phyloP scores from a whole-genome alignment of 2,113 vertebrate species.

The Cynopterus brachyotis region DNA sequence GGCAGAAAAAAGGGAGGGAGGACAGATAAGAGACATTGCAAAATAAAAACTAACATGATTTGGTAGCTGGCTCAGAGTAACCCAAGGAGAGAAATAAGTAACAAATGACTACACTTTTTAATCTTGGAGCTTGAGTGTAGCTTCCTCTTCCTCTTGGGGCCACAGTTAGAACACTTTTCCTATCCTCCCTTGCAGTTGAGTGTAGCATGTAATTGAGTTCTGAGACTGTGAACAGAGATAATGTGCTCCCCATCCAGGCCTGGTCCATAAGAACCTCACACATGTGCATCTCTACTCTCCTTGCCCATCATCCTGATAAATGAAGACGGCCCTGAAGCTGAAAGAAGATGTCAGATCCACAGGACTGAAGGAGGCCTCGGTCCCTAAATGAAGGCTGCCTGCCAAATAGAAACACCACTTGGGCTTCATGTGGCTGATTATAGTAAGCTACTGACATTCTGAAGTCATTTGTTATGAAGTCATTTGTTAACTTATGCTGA shows the following conservation, averaged over 20 bases:
- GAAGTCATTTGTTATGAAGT: background rate
- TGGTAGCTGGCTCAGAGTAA: background rate
- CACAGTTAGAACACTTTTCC: background rate
- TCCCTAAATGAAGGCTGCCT: background rate
- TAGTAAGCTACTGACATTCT: background rate
- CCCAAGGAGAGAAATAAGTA: background rate
- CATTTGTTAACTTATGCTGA: background rate
- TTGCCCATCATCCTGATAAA: background rate
- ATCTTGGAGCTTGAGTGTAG: background rate
- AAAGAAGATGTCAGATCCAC: background rate
- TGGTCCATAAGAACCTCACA: background rate
- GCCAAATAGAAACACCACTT: background rate
- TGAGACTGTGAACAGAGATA: background rate
- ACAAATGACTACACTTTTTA: background rate
- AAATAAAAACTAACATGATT: background rate
- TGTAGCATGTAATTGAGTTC: background rate
- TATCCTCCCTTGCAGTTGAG: background rate
- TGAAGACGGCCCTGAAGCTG: background rate
- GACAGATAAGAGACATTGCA: background rate
- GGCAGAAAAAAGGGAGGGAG: background rate
- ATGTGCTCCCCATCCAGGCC: background rate
- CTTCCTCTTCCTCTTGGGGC: background rate
- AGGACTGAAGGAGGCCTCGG: background rate
- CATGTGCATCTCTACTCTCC: background rate
- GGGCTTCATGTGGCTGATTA: background rate